Percentiles rank a stretch among this genome's conserved stretches.
These are phyloP conservation scores for Lepilemur ruficaudatus DNA, from an alignment of 2,797 vertebrate species.

Conservation along the genomic window DNA sequence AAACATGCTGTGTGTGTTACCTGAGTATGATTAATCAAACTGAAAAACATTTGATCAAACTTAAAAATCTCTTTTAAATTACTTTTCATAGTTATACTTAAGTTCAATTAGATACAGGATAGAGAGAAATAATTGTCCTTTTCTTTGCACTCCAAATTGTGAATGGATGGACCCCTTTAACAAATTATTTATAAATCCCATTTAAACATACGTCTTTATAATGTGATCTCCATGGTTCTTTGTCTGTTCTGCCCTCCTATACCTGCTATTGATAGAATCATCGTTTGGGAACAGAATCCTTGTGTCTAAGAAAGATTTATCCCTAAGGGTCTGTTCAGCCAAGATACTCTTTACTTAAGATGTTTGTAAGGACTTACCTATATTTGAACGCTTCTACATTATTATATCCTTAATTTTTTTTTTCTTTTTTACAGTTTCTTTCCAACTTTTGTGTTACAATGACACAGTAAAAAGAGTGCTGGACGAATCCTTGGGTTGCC, in stretches of 20 bases:
- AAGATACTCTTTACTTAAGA: not conserved
- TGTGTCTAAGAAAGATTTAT: not conserved
- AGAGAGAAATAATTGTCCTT: not conserved
- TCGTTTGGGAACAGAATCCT: not conserved
- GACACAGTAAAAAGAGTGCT: not conserved
- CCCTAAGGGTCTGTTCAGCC: not conserved
- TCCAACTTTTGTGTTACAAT: not conserved
- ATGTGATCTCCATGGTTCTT: fast-evolving
- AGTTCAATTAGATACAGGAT: not conserved
- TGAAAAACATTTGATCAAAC: not conserved
- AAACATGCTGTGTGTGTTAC: not conserved
- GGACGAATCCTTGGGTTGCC: not conserved
- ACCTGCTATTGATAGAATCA: not conserved
- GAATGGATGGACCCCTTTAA: not conserved
- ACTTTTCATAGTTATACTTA: not conserved
- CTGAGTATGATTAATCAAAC: not conserved
- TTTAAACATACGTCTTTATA: not conserved
- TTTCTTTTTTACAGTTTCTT: not conserved
- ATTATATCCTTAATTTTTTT: not conserved
- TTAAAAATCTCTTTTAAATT: not conserved
- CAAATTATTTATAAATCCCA: not conserved
- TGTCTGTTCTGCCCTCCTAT: not conserved
- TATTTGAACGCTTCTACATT: not conserved
- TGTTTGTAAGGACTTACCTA: not conserved
- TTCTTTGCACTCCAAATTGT: not conserved